Conservation (phyloP, 2,797 vertebrate genomes). For the Pampus argenteus region DNA sequence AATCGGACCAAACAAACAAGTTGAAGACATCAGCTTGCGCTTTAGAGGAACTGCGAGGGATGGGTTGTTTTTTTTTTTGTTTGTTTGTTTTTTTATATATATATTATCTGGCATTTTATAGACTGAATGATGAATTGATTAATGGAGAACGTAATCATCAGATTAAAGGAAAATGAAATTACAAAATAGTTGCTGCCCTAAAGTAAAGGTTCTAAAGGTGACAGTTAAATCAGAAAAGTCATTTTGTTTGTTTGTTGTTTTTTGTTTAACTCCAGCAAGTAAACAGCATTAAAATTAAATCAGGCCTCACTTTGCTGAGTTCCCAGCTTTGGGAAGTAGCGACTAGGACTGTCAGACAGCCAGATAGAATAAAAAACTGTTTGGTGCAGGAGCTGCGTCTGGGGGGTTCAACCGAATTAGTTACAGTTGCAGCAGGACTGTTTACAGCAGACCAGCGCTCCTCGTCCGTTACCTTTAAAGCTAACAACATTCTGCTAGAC, state of each 20-base stretch:
- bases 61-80: no score
- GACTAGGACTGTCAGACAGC: constrained; percentile 23
- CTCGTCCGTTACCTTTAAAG: constrained; percentile 48
- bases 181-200: neutral
- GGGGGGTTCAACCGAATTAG: constrained; percentile 45
- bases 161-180: neutral
- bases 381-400: constrained; percentile 37
- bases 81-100: no score
- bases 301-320: constrained; percentile 10
- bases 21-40: neutral
- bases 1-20: no score
- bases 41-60: neutral
- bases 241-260: constrained; percentile 16
- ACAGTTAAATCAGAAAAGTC: neutral
- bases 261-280: constrained; percentile 20
- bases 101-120: neutral
- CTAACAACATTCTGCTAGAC: constrained; percentile 21
- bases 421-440: constrained; percentile 46
- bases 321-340: constrained; percentile 26
- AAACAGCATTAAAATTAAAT: constrained; percentile 45
- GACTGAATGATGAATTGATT: no score
- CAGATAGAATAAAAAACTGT: constrained; percentile 30
- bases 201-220: constrained; percentile 1
- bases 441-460: constrained; percentile 35
- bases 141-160: no score